phyloP scores from a whole-genome alignment of 2,113 vertebrate genomes.

The Seriola rivoliana region DNA sequence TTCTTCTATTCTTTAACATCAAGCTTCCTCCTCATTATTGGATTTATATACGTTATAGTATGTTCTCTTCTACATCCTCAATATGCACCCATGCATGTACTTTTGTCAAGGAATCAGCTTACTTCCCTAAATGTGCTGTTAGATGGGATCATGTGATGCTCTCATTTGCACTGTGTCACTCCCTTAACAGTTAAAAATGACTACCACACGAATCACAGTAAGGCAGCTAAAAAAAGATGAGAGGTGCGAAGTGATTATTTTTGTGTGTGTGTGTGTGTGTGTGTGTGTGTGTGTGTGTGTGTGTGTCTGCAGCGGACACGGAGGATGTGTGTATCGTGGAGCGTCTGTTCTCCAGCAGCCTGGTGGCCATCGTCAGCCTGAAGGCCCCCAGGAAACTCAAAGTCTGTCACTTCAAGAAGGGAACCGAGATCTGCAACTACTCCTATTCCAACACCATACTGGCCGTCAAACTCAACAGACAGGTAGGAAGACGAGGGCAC shows the following conservation, averaged over 20 bases:
- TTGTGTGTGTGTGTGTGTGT: conserved; percentile 30
- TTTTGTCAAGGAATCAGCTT: neutral
- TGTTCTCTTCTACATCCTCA: neutral
- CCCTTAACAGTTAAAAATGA: neutral
- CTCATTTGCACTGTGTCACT: neutral
- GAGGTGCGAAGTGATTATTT: neutral
- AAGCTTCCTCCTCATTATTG: neutral
- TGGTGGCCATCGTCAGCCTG: conserved; percentile 98
- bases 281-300: conserved; percentile 5
- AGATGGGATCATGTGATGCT: neutral
- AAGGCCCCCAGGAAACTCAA: conserved; percentile 99
- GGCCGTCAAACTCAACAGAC: conserved; percentile 97
- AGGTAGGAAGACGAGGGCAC: conserved; percentile 82
- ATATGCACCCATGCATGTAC: neutral
- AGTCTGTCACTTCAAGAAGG: conserved; percentile 99
- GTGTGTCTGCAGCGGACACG: conserved; percentile 87
- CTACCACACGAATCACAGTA: neutral
- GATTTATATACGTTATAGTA: neutral
- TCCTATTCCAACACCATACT: conserved; percentile 99
- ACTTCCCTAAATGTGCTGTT: neutral
- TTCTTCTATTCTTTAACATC: neutral
- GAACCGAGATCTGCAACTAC: conserved; percentile 99
- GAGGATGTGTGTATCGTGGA: conserved; percentile 99
- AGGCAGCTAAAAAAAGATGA: neutral
- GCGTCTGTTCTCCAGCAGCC: conserved; percentile 96